Evolutionary conservation across 2,113 vertebrate species (phyloP).

Genomic region (Romanogobio albipinnatus): DNA sequence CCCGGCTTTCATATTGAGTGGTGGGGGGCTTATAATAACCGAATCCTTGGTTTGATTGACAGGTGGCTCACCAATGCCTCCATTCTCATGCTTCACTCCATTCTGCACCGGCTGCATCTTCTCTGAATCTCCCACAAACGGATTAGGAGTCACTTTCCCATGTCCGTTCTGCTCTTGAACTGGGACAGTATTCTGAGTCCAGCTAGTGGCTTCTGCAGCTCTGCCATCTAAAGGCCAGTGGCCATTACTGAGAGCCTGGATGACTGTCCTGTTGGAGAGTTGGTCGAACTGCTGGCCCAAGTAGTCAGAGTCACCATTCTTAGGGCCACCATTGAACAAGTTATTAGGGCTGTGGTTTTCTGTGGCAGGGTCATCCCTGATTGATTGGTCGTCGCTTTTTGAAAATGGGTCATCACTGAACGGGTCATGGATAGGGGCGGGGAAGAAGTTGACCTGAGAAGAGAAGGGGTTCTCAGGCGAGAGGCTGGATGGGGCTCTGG

Average conservation of each 20-base stretch:
- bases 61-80: constrained; percentile 57
- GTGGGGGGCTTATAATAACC: constrained; percentile 85
- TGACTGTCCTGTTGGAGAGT: constrained; percentile 81
- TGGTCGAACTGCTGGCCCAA: constrained; percentile 86
- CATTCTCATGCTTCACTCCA: constrained; percentile 66
- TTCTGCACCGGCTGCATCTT: constrained; percentile 74
- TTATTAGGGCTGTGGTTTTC: constrained; percentile 71
- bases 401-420: constrained; percentile 87
- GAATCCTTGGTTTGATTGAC: constrained; percentile 74
- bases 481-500: constrained; percentile 72
- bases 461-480: constrained; percentile 79
- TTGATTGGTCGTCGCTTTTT: constrained; percentile 71
- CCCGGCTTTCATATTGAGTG: constrained; percentile 85
- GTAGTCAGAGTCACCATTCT: constrained; percentile 78
- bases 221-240: constrained; percentile 74
- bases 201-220: constrained; percentile 52
- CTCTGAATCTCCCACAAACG: constrained; percentile 72
- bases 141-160: constrained; percentile 65
- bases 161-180: constrained; percentile 77
- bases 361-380: constrained; percentile 68
- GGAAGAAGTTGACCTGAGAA: constrained; percentile 85
- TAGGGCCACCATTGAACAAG: constrained; percentile 65
- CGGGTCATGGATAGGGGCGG: constrained; percentile 85
- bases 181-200: constrained; percentile 67
- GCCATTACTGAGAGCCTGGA: constrained; percentile 72